phyloP scores from a whole-genome alignment of 2,888 invertebrate genomes.

The Pemphredon lugubris region DNA sequence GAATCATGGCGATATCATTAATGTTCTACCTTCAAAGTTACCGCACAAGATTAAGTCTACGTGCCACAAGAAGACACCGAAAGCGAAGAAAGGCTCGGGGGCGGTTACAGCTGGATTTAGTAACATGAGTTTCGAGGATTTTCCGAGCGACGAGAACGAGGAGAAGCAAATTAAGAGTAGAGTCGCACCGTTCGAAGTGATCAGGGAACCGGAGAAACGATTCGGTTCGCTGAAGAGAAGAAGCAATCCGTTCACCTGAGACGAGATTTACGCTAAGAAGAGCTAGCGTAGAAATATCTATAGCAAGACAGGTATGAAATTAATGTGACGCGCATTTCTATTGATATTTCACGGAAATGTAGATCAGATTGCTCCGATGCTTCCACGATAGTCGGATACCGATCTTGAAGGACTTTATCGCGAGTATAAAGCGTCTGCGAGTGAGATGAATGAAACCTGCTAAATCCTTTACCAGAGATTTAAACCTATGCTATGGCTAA shows the following conservation, averaged over 20 bases:
- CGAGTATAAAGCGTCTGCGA: too few relatives aligned
- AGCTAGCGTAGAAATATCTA: not conserved
- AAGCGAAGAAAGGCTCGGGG: slow-evolving; percentile 67
- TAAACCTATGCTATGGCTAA: too few relatives aligned
- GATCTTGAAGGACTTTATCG: too few relatives aligned
- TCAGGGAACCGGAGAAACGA: slow-evolving; percentile 80
- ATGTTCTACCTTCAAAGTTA: slow-evolving; percentile 57
- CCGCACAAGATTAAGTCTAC: slow-evolving; percentile 72
- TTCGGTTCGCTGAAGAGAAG: slow-evolving; percentile 81
- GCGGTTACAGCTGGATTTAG: slow-evolving; percentile 84
- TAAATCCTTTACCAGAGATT: too few relatives aligned
- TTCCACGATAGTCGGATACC: too few relatives aligned
- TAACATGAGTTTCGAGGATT: slow-evolving; percentile 90
- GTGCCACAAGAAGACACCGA: slow-evolving; percentile 70
- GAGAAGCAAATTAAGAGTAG: slow-evolving; percentile 75
- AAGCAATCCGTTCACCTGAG: slow-evolving; percentile 82
- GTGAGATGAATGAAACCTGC: too few relatives aligned
- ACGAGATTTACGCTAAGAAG: slow-evolving; percentile 19
- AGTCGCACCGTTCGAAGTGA: slow-evolving; percentile 85
- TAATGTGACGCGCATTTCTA: too few relatives aligned
- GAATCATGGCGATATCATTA: slow-evolving; percentile 76
- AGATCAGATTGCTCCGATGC: too few relatives aligned
- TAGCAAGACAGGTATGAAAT: not conserved
- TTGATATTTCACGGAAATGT: too few relatives aligned
- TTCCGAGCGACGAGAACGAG: slow-evolving; percentile 85